Conservation (phyloP, 1,140 invertebrate genomes). For the Drosophila arawakana region DNA sequence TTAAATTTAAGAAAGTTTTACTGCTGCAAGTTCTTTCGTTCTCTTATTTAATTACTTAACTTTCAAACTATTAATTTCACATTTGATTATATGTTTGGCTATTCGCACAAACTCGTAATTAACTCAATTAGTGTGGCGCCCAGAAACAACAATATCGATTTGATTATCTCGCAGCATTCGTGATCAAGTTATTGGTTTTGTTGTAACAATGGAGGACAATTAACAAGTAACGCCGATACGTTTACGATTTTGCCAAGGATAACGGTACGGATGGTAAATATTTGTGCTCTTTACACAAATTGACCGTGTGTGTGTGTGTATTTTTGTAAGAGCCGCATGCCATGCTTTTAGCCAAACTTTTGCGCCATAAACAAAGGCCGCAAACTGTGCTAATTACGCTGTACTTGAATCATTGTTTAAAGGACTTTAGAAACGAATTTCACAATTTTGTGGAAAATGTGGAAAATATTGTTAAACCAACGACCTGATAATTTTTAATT, state of each 20-base stretch:
- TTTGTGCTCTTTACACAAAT: conserved; percentile 4
- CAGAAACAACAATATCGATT: conserved; percentile 37
- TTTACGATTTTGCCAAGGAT: conserved; percentile 15
- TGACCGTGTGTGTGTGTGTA: background rate
- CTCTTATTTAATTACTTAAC: conserved; percentile 15
- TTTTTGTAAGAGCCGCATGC: background rate
- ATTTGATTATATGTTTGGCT: conserved; percentile 65
- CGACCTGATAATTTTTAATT: background rate
- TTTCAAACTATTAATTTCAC: conserved; percentile 51
- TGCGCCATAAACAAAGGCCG: background rate
- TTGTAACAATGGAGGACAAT: conserved; percentile 53
- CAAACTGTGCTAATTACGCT: conserved; percentile 14
- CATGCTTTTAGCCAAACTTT: background rate
- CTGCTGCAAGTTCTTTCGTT: background rate
- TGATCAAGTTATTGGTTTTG: conserved; percentile 9
- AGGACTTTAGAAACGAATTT: conserved; percentile 6
- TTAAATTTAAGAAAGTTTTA: no score
- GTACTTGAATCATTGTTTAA: background rate
- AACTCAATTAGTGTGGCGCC: conserved; percentile 50
- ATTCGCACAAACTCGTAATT: conserved; percentile 32
- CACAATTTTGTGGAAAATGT: background rate
- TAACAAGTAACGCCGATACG: conserved; percentile 14
- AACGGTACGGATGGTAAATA: conserved; percentile 12
- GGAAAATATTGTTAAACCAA: background rate
- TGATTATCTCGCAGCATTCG: conserved; percentile 24